phyloP scores from a whole-genome alignment of 2,888 invertebrate genomes.

The Noctua pronuba region DNA sequence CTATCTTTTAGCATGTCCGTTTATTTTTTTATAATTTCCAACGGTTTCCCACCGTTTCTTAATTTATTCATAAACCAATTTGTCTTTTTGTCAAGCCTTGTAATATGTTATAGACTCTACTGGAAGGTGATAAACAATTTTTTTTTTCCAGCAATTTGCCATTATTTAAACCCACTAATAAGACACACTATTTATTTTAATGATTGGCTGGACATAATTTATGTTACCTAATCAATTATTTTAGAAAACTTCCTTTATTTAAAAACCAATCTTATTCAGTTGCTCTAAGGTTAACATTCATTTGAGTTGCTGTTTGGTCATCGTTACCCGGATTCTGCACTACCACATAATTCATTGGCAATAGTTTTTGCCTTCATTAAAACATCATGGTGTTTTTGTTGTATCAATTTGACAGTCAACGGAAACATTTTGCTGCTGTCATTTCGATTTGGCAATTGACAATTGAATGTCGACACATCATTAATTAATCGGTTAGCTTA shows the following conservation, averaged over 20 bases:
- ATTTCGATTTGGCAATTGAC: slow-evolving; percentile 45
- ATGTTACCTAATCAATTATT: slow-evolving; percentile 34
- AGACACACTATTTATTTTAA: slow-evolving; percentile 49
- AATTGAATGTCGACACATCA: slow-evolving; percentile 47
- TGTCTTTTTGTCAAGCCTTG: slow-evolving; percentile 21
- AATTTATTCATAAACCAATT: slow-evolving; percentile 32
- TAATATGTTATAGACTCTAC: slow-evolving; percentile 12
- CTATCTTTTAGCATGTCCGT: slow-evolving; percentile 5
- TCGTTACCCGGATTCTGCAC: slow-evolving; percentile 65
- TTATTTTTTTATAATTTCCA: slow-evolving; percentile 5
- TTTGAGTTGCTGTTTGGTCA: slow-evolving; percentile 41
- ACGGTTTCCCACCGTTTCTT: neutral
- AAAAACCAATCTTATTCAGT: slow-evolving; percentile 44
- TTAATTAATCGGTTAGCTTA: slow-evolving; percentile 24
- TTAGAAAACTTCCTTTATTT: neutral
- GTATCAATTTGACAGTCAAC: slow-evolving; percentile 63
- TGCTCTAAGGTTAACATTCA: slow-evolving; percentile 52
- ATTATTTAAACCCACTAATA: slow-evolving; percentile 43
- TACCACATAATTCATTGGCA: slow-evolving; percentile 64
- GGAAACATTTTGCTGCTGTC: slow-evolving; percentile 63
- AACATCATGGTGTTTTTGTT: slow-evolving; percentile 69
- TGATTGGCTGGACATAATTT: slow-evolving; percentile 34
- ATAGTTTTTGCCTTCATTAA: slow-evolving; percentile 67
- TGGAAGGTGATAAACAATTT: neutral
- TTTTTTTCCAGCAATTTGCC: slow-evolving; percentile 29